Base-by-base conservation (phyloP, 2,113 vertebrate species). In the Psittacus erithacus region DNA sequence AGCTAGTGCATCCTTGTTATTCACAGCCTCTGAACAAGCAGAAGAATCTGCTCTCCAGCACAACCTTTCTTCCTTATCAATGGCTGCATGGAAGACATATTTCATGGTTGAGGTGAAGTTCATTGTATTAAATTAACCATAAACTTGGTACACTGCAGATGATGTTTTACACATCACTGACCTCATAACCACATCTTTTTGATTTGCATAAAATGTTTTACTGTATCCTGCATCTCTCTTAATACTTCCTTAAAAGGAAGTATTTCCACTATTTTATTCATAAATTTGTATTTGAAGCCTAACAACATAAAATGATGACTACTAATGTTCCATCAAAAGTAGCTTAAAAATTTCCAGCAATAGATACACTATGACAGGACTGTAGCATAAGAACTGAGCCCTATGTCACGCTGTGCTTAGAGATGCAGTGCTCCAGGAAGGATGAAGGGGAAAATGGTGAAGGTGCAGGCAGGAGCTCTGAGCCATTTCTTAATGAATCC, bases 11-110 rank as follows among this genome's bases (percentile, higher is more conserved):
- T 16, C 74, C 46, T 28, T 71, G 50, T 38, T 59, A 13, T 25
- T 46, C 69, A 27, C 44, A 77, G 76, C 35, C 68, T 46, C 29
- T 19, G 39, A 50, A 52, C 44, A 57, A 60, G 62, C 31, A 71
- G 29, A 22, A 50, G 3, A 44, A 49, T 11, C 69, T 71, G 44
- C 33, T 64, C 55, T 50, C 78, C 60, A 67, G 82, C 50, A 59
- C 24, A 27, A 38, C 1, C 0, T 67, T 50, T 22, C 18, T 57
- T 47, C 59, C 2, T 0, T 8, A 31, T 6, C 59, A n/a, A 38
- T 19, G 35, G 24, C 41, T 86, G 59, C 6, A 2, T 44, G 22
- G 35, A 86, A 90, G 44, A 77, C 6, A 5, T 10, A 38, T 77
- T 69, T 76, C 27, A 20, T 9, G n/a, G 29, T 41, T 57, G 67